Conservation (phyloP, 2,888 invertebrate genomes). For the Sphinx pinastri region DNA sequence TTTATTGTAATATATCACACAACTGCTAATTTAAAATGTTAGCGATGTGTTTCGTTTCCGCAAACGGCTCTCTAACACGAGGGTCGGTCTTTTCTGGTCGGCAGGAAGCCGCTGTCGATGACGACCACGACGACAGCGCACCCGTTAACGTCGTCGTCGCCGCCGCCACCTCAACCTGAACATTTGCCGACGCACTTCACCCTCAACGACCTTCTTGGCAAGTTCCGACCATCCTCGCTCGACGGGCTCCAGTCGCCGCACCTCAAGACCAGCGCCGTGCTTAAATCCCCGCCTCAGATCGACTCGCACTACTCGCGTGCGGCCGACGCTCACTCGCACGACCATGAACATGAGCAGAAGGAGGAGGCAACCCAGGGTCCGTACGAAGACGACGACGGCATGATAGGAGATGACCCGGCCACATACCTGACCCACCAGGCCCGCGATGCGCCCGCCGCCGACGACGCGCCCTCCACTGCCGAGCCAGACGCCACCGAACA, state of each 20-base stretch:
- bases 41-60: constrained; percentile 15
- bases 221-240: constrained; percentile 79
- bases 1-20: neutral
- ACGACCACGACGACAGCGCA: constrained; percentile 84
- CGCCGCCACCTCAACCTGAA: constrained; percentile 81
- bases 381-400: constrained; percentile 83
- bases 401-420: constrained; percentile 83
- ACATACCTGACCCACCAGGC: constrained; percentile 73
- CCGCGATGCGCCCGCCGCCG: constrained; percentile 69
- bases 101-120: constrained; percentile 83
- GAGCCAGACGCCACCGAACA: constrained; percentile 85
- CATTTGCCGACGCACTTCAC: constrained; percentile 82
- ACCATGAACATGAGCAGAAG: constrained; percentile 70
- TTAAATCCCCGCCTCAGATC: constrained; percentile 84
- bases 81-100: constrained; percentile 62
- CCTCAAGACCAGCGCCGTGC: constrained; percentile 73
- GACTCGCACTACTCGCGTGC: constrained; percentile 84
- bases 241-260: constrained; percentile 80
- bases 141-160: constrained; percentile 82
- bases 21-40: neutral
- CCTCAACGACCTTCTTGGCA: constrained; percentile 83
- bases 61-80: constrained; percentile 66
- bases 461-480: constrained; percentile 82
- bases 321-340: constrained; percentile 74
- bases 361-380: constrained; percentile 85